Base-by-base conservation (phyloP, 2,888 invertebrate genomes). In the Drosophila longiperda region DNA sequence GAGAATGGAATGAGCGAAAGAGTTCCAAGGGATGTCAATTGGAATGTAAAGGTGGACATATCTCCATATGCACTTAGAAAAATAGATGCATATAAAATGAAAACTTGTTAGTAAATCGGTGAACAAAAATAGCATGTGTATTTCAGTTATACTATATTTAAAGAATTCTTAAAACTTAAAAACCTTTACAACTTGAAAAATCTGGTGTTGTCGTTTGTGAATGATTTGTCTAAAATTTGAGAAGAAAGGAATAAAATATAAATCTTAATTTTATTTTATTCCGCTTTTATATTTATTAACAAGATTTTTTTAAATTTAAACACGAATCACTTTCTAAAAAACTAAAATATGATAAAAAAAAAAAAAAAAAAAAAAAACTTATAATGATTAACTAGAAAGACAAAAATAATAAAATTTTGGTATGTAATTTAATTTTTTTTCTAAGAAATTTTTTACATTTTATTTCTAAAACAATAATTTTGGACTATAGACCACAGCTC, bases 121-220 rank as follows among this genome's bases (percentile, higher is more conserved):
- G 12, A 34, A n/a, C 20, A 45, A 34, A 45, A 20, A 20, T 2
- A 42, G 9, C 17, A 40, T 3, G 1, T 20, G 6, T 15, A 45
- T 3, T 20, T 45, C 20, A 45, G 11, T 3, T 6, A 6, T 6
- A 38, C 17, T 17, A 0, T 1, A 1, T 6, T 42, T 20, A 20
- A 34, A 20, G 3, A 20, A 12, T 42, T 20, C 20, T 45, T 20
- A 0, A 12, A 12, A 7, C 12, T 45, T 3, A 20, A 20, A 20
- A 11, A 20, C 6, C n/a, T 40, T n/a, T n/a, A 11, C 11, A 40
- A 40, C n/a, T 2, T 9, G 0, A 9, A 40, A 40, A n/a, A 40
- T n/a, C 0, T 2, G n/a, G n/a, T 5, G 0, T n/a, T n/a, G 11
- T 42, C 6, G 0, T 5, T 42, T 42, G n/a, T n/a, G 0, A 42